Conservation (phyloP, 2,113 vertebrate species). For the Andinoacara biseriatus region DNA sequence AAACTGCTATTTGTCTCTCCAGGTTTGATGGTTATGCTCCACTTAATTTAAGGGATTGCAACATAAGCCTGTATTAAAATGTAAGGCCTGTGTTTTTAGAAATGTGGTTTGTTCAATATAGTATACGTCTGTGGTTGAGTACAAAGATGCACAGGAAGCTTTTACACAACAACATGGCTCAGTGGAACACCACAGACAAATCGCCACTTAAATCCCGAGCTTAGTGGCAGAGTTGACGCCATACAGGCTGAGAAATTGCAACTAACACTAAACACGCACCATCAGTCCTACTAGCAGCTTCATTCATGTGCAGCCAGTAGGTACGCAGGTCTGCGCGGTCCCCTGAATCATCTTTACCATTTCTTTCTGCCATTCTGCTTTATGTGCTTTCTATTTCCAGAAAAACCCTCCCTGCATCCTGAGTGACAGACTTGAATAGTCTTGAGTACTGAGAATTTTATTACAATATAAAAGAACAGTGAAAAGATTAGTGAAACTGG, state of each 20-base stretch:
- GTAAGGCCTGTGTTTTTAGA: constrained; percentile 41
- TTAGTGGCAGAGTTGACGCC: constrained; percentile 30
- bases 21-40: not conserved
- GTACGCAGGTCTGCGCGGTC: not conserved
- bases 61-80: constrained; percentile 12
- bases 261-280: not conserved
- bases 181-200: constrained; percentile 56
- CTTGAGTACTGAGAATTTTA: not conserved
- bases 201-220: constrained; percentile 24
- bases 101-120: constrained; percentile 28
- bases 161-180: constrained; percentile 59
- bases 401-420: constrained; percentile 22
- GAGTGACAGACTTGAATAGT: not conserved
- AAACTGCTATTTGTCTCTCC: constrained; percentile 7
- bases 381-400: constrained; percentile 7
- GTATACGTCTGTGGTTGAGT: constrained; percentile 34
- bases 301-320: not conserved
- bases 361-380: not conserved
- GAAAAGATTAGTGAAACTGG: not conserved
- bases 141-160: constrained; percentile 29
- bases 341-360: not conserved
- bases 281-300: not conserved
- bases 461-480: not conserved
- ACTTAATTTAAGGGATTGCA: not conserved
- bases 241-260: not conserved